phyloP scores from a whole-genome alignment of 30 jellyfish, hydroid and myxozoan species.

The Phacellophora camtschatica region DNA sequence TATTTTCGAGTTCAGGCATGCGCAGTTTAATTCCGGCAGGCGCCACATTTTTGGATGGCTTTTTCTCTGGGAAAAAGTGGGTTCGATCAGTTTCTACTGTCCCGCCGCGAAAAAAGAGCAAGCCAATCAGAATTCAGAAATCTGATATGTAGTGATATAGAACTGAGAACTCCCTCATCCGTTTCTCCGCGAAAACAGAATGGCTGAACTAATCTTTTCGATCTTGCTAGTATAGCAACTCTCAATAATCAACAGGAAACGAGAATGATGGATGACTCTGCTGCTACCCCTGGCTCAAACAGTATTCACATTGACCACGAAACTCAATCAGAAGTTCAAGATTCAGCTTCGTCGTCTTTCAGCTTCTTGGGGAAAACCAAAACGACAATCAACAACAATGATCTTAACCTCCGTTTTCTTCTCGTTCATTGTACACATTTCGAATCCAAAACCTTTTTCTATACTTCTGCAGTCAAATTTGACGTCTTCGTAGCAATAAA shows the following conservation, averaged over 20 bases:
- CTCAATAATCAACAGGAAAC: background rate
- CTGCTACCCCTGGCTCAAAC: background rate
- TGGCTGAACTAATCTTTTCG: background rate
- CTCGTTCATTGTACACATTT: conserved; percentile 29
- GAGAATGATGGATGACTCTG: background rate
- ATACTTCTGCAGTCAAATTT: conserved; percentile 26
- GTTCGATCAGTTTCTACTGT: conserved; percentile 3
- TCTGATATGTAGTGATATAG: background rate
- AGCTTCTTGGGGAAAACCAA: conserved; percentile 3
- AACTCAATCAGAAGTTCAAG: background rate
- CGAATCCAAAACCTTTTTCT: conserved; percentile 37
- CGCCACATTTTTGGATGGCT: background rate
- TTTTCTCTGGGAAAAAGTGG: conserved; percentile 1
- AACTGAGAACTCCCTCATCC: background rate
- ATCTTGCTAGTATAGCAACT: background rate
- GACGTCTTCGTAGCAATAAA: conserved; percentile 30
- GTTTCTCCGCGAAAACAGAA: background rate
- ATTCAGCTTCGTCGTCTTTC: background rate
- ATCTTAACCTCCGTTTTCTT: conserved; percentile 8
- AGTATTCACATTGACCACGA: background rate
- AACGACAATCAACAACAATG: background rate
- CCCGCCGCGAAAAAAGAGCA: conserved; percentile 3
- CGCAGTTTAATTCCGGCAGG: background rate
- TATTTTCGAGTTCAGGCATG: background rate
- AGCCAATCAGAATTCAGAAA: background rate